Percentiles rank a stretch among this genome's conserved stretches.
phyloP scores from a whole-genome alignment of 2,113 vertebrate species.

The Chauna torquata region DNA sequence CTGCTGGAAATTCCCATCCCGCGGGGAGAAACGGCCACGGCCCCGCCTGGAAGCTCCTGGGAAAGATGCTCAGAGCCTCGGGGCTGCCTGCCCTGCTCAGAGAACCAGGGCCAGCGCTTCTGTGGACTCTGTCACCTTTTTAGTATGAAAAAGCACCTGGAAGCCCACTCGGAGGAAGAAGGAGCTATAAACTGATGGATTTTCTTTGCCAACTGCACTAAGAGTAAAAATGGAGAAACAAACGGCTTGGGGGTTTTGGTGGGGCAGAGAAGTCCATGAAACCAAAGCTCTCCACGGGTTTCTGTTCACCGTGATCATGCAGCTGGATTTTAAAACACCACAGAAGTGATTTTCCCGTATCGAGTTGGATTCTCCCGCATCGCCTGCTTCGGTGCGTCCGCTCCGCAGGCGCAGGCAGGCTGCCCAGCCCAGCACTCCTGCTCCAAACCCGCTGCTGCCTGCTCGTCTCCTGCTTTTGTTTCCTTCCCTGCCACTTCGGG shows the following conservation, averaged over 20 bases:
- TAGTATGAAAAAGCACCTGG: not conserved
- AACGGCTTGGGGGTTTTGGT: rapidly evolving
- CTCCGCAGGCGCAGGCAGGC: too few species aligned
- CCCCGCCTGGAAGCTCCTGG: too few species aligned
- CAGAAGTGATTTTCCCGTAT: not conserved
- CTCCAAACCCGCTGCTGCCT: too few species aligned
- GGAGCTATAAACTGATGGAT: not conserved
- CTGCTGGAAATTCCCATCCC: not conserved
- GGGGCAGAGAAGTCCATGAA: not conserved
- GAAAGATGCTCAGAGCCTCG: too few species aligned
- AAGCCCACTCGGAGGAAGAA: not conserved
- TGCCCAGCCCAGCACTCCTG: too few species aligned
- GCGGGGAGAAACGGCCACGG: too few species aligned
- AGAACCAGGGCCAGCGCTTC: rapidly evolving
- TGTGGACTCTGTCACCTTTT: not conserved
- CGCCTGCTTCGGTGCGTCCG: too few species aligned
- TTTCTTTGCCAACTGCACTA: not conserved
- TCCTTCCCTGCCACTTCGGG: too few species aligned
- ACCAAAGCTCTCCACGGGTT: too few species aligned
- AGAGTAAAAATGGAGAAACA: not conserved
- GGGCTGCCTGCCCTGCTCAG: not conserved
- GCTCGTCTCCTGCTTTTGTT: too few species aligned
- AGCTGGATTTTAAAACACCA: not conserved
- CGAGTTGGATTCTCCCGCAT: too few species aligned
- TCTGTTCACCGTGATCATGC: not conserved